Conservation (phyloP, 1,140 invertebrate genomes). For the Gryllus bimaculatus region DNA sequence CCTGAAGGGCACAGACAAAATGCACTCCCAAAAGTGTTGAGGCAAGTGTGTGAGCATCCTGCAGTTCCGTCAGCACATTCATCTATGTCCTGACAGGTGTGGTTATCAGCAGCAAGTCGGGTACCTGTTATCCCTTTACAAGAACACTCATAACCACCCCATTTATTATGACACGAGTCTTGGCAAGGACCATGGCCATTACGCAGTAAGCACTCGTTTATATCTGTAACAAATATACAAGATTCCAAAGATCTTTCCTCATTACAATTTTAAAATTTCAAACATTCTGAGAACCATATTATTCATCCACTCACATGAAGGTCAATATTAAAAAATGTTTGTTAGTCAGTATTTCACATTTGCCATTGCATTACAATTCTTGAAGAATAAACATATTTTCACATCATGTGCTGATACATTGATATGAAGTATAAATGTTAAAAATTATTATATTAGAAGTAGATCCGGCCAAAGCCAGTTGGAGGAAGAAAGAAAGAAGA, state of each 20-base stretch:
- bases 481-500: no score
- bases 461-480: no score
- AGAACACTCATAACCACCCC: slow-evolving; percentile 49
- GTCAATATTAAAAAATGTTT: no score
- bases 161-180: slow-evolving; percentile 51
- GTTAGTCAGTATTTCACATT: no score
- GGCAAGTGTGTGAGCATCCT: slow-evolving; percentile 38
- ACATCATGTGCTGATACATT: no score
- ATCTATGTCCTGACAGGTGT: slow-evolving; percentile 47
- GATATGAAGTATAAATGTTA: no score
- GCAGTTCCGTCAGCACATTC: slow-evolving; percentile 42
- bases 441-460: no score
- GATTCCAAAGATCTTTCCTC: neutral
- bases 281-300: neutral
- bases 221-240: slow-evolving; percentile 34
- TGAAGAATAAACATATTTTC: no score
- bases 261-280: neutral
- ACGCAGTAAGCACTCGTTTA: slow-evolving; percentile 50
- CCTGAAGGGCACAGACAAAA: slow-evolving; percentile 58
- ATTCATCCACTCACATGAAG: no score
- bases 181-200: slow-evolving; percentile 60
- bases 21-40: slow-evolving; percentile 61
- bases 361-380: no score
- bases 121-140: slow-evolving; percentile 48
- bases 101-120: slow-evolving; percentile 45